Evolutionary conservation across 2,113 vertebrate species (phyloP), one percentile per base, ranked within the genome.

Genomic region (Emydocephalus ijimae): DNA sequence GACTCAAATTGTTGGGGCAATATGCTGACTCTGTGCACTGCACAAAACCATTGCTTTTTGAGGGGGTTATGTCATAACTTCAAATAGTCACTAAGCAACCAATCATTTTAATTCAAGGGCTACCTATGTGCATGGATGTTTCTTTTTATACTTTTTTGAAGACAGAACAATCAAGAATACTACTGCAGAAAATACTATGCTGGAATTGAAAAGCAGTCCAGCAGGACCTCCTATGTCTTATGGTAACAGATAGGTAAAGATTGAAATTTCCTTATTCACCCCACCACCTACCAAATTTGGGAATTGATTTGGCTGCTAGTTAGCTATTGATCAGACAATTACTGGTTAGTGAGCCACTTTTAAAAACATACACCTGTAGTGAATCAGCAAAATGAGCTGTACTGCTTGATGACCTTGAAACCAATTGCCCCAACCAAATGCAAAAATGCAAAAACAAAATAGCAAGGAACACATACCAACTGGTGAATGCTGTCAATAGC

Each of bases 401-500:
- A 0, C 0, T 26, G 20, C 4, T 48, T 87, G 50, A 12, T n/a
- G 74, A 48, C 61, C 1, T 55, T 93, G 52, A 81, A 57, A 87
- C 0, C 34, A 81, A 14, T 34, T 54, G 81, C 43, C 9, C 4
- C 50, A 10, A 85, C 1, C 61, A 45, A 52, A 15, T 45, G 10
- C 15, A 61, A 14, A 0, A 43, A 54, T 54, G 54, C 59, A 88
- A 29, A 26, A 0, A 90, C 0, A 0, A 12, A 43, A n/a, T 2
- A 20, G 15, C 21, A 8, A 12, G 24, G 45, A 56, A 15, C 5
- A 97, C 99, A 90, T 96, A 99, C 99, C 98, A 99, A 96, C 96
- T 99, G 99, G 96, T 99, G 99, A 96, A 99, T 99, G 98, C 99
- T 99, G 97, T 99, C 99, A 7, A 99, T 99, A 96, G 99, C 99